A percentile compares a stretch with the other conserved stretches of the same genome.
Evolutionary conservation across 2,888 invertebrate species (phyloP).

Genomic region (Synergus japonicus): DNA sequence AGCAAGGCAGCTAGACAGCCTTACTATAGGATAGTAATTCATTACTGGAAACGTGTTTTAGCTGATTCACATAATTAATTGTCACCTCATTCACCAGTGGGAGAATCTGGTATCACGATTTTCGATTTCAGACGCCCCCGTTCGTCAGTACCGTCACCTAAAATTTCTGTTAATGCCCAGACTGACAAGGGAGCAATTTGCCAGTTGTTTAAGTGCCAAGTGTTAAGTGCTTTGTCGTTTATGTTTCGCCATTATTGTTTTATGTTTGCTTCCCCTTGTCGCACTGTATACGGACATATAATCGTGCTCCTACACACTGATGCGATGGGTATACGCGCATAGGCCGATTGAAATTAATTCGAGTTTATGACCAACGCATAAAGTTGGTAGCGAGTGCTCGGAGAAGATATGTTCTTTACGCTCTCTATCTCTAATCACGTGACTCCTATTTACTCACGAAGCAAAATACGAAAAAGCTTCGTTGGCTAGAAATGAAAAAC

Average conservation of each 20-base stretch:
- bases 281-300: constrained; percentile 44
- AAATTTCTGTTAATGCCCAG: constrained; percentile 72
- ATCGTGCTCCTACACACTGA: constrained; percentile 42
- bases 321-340: constrained; percentile 56
- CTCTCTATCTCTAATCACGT: constrained; percentile 41
- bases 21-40: too few relatives aligned
- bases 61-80: not conserved
- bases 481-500: not conserved
- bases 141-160: constrained; percentile 58
- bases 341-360: constrained; percentile 77
- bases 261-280: constrained; percentile 71
- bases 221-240: constrained; percentile 77
- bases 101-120: not conserved
- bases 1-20: too few relatives aligned
- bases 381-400: constrained; percentile 64
- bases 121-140: constrained; percentile 20
- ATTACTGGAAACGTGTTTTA: too few relatives aligned
- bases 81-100: not conserved
- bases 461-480: not conserved
- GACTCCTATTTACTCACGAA: constrained; percentile 10
- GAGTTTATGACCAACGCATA: constrained; percentile 71
- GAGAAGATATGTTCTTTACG: constrained; percentile 67
- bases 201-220: constrained; percentile 78
- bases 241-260: constrained; percentile 77
- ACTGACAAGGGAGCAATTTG: constrained; percentile 77